phyloP scores from a whole-genome alignment of 2,888 invertebrate species.

The Geophilus truncorum region DNA sequence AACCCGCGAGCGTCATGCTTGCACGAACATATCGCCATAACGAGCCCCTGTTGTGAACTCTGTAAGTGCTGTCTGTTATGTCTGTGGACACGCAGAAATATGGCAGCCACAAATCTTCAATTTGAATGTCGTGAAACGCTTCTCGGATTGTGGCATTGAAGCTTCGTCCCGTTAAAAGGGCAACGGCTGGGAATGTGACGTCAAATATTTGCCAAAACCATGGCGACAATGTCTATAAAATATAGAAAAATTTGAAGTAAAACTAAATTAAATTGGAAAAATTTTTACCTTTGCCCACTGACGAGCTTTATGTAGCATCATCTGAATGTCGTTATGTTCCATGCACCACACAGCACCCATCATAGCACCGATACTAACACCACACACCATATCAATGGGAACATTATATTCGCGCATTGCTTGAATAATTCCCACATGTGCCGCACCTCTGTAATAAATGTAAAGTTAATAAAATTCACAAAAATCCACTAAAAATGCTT shows the following conservation, averaged over 20 bases:
- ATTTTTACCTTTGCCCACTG: conserved; percentile 83
- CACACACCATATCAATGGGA: conserved; percentile 98
- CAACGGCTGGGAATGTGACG: conserved; percentile 94
- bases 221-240: conserved; percentile 87
- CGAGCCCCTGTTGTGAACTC: conserved; percentile 91
- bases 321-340: conserved; percentile 75
- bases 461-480: background rate
- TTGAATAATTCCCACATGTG: conserved; percentile 95
- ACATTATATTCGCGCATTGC: conserved; percentile 95
- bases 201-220: conserved; percentile 93
- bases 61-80: conserved; percentile 89
- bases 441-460: conserved; percentile 66
- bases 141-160: conserved; percentile 86
- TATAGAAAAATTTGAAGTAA: background rate
- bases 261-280: background rate
- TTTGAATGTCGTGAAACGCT: conserved; percentile 89
- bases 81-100: conserved; percentile 98
- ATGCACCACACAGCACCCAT: conserved; percentile 97
- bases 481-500: background rate
- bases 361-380: conserved; percentile 96
- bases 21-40: conserved; percentile 98
- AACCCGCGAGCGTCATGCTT: conserved; percentile 98
- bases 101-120: conserved; percentile 98
- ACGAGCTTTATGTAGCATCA: conserved; percentile 86
- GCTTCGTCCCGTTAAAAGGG: conserved; percentile 88